phyloP scores from a whole-genome alignment of 1,140 invertebrate species.

The Drosophila littoralis region DNA sequence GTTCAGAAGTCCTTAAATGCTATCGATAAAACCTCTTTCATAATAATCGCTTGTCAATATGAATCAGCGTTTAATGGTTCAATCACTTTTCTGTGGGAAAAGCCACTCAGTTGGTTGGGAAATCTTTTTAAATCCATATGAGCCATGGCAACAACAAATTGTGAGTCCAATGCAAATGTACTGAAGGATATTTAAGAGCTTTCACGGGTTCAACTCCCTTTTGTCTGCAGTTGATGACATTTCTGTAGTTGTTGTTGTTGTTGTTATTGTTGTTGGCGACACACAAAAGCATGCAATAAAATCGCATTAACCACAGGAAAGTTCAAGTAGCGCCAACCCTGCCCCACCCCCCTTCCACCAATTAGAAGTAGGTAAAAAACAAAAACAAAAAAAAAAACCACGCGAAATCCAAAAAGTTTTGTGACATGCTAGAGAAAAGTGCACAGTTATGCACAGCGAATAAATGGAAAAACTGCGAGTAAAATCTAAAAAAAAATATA shows the following conservation, averaged over 20 bases:
- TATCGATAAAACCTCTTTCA: not conserved
- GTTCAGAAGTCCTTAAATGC: not conserved
- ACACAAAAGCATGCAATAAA: conserved; percentile 71
- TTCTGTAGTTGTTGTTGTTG: conserved; percentile 15
- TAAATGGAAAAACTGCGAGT: not conserved
- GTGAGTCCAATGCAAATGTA: conserved; percentile 42
- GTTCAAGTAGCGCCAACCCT: conserved; percentile 33
- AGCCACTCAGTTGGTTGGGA: not conserved
- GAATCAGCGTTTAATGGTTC: conserved; percentile 30
- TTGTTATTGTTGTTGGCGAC: conserved; percentile 32
- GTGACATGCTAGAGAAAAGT: conserved; percentile 12
- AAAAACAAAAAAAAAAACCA: conserved; percentile 18
- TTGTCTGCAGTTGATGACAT: conserved; percentile 38
- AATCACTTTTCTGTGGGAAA: conserved; percentile 19
- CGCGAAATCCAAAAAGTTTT: conserved; percentile 30
- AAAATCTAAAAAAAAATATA: conserved; percentile 1
- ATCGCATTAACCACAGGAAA: conserved; percentile 64
- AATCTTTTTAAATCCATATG: conserved; percentile 13
- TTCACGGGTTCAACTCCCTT: conserved; percentile 51
- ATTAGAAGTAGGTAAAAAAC: conserved; percentile 41
- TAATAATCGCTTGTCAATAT: not conserved
- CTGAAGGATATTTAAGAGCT: conserved; percentile 58
- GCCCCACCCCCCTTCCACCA: conserved; percentile 16
- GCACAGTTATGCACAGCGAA: not conserved
- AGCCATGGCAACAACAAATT: not conserved